Percentiles rank a stretch among this genome's conserved stretches.
Evolutionary conservation across 2,113 vertebrate species (phyloP).

Genomic region (Typhlomys cinereus): DNA sequence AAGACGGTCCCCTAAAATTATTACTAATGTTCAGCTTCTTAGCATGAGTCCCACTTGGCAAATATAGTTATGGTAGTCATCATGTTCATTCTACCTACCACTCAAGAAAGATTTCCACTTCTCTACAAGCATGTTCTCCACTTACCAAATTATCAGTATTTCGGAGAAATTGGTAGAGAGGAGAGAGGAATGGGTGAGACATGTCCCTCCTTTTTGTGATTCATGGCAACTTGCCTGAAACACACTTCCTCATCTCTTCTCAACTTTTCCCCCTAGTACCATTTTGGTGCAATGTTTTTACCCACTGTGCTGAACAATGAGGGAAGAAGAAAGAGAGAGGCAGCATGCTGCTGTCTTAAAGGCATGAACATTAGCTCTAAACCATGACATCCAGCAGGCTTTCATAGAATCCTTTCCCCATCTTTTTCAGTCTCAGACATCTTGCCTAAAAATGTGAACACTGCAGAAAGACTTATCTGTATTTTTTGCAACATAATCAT

Average conservation of each 20-base stretch:
- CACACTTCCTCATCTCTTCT: not conserved
- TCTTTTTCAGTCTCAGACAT: not conserved
- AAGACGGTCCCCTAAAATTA: slow-evolving; percentile 7
- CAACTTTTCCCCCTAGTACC: not conserved
- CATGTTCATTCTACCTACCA: not conserved
- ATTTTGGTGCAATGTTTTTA: not conserved
- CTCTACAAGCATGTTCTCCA: not conserved
- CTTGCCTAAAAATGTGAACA: not conserved
- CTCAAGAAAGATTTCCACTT: not conserved
- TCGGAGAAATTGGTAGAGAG: not conserved
- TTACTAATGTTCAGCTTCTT: slow-evolving; percentile 14
- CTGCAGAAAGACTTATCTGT: not conserved
- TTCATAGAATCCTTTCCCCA: not conserved
- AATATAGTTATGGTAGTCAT: not conserved
- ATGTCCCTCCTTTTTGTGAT: not conserved
- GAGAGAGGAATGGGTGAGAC: not conserved
- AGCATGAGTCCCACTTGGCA: not conserved
- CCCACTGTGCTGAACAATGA: not conserved
- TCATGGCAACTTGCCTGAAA: not conserved
- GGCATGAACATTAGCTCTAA: not conserved
- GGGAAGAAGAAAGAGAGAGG: not conserved
- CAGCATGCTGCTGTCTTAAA: not conserved
- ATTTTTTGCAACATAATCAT: not conserved
- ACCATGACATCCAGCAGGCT: not conserved
- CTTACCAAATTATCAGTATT: not conserved